Conservation (phyloP, 2,113 vertebrate species). For the Pagrus major region DNA sequence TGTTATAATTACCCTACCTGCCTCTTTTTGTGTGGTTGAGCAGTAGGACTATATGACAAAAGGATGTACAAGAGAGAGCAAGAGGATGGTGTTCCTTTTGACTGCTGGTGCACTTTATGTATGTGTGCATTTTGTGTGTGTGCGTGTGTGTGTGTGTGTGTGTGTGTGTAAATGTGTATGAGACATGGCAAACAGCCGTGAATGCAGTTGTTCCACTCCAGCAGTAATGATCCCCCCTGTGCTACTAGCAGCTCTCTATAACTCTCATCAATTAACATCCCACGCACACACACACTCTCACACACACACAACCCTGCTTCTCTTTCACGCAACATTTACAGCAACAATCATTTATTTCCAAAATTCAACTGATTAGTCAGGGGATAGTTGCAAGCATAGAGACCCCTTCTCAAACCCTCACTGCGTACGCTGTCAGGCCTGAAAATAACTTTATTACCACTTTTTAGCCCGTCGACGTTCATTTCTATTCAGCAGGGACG, state of each 20-base stretch:
- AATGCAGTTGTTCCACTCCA: slow-evolving; percentile 86
- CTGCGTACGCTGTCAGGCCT: slow-evolving; percentile 65
- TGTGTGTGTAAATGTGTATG: slow-evolving; percentile 56
- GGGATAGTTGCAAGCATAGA: slow-evolving; percentile 75
- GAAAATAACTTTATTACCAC: slow-evolving; percentile 76
- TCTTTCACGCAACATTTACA: slow-evolving; percentile 87
- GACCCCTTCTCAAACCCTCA: slow-evolving; percentile 59
- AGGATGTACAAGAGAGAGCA: slow-evolving; percentile 38
- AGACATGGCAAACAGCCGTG: slow-evolving; percentile 83
- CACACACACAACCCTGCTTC: slow-evolving; percentile 67
- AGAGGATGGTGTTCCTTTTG: slow-evolving; percentile 53
- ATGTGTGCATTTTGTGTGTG: slow-evolving; percentile 21
- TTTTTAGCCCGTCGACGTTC: slow-evolving; percentile 46
- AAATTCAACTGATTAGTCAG: slow-evolving; percentile 85
- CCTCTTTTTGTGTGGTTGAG: slow-evolving; percentile 39
- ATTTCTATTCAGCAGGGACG: slow-evolving; percentile 54
- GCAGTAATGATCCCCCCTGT: slow-evolving; percentile 86
- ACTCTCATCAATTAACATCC: slow-evolving; percentile 88
- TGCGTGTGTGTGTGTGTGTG: slow-evolving; percentile 27
- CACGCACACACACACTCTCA: slow-evolving; percentile 62
- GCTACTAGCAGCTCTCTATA: slow-evolving; percentile 84
- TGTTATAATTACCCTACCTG: slow-evolving; percentile 51
- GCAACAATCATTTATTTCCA: slow-evolving; percentile 84
- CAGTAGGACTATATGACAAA: slow-evolving; percentile 47
- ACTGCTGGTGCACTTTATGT: slow-evolving; percentile 53